phyloP scores from a whole-genome alignment of 1,140 invertebrate genomes.

The Doryteuthis pealeii region DNA sequence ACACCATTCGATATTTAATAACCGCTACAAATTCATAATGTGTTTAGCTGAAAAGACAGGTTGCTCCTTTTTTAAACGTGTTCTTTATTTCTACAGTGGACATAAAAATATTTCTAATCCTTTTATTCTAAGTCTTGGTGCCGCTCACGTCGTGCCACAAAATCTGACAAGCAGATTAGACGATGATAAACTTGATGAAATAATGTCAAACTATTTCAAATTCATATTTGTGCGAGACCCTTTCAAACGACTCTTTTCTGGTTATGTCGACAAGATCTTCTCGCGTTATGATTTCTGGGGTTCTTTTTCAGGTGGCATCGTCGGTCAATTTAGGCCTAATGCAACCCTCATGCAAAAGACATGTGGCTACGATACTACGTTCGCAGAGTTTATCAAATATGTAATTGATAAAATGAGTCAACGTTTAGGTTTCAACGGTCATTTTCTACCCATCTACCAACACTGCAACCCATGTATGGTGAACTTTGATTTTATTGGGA shows the following conservation, averaged over 20 bases:
- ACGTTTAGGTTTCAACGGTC: not conserved
- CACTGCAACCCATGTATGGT: slow-evolving; percentile 9
- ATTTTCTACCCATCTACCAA: slow-evolving; percentile 15
- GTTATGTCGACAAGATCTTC: slow-evolving; percentile 27
- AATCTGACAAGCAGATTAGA: not conserved
- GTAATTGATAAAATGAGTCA: not conserved
- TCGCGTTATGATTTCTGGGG: slow-evolving; percentile 18
- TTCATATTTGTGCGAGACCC: slow-evolving; percentile 21
- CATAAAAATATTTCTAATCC: not conserved
- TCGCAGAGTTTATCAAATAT: slow-evolving; percentile 21
- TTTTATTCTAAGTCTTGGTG: not conserved
- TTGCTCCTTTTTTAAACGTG: not conserved
- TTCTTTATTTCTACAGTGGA: not conserved
- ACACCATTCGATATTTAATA: not conserved
- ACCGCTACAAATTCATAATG: not conserved
- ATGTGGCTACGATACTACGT: slow-evolving; percentile 19
- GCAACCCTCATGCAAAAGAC: not conserved
- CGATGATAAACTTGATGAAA: not conserved
- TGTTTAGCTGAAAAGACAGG: not conserved
- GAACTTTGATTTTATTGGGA: slow-evolving; percentile 23
- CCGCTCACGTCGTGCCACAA: not conserved
- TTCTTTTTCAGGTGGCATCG: slow-evolving; percentile 8
- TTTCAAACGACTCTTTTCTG: slow-evolving; percentile 19
- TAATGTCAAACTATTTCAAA: not conserved
- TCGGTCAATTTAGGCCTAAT: not conserved